These are phyloP conservation scores for Gnathonemus echidnorhynchus DNA, from an alignment of 2,113 vertebrate species.

Conservation along the genomic window DNA sequence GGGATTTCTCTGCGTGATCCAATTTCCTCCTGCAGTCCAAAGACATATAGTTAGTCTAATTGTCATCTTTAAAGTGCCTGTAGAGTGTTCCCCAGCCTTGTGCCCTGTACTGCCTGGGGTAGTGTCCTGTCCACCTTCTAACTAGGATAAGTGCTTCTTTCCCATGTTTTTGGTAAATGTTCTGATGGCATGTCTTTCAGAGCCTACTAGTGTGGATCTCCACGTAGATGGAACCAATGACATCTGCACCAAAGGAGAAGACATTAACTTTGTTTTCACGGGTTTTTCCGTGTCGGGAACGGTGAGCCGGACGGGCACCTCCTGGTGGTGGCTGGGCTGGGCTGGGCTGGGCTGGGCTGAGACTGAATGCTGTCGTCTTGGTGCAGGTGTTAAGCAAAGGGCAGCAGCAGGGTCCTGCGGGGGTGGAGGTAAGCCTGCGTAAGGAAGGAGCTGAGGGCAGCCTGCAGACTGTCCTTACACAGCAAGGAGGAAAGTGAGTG, in stretches of 20 bases:
- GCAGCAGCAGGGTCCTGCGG: conserved; percentile 78
- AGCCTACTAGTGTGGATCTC: conserved; percentile 86
- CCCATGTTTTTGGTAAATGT: background rate
- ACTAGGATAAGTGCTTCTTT: background rate
- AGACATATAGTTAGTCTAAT: background rate
- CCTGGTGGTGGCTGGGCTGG: background rate
- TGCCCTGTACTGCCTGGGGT: background rate
- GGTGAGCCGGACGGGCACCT: conserved; percentile 51
- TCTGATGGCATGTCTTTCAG: conserved; percentile 48
- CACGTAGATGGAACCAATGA: conserved; percentile 89
- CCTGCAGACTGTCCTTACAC: conserved; percentile 75
- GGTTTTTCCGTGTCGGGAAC: conserved; percentile 89
- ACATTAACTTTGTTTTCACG: conserved; percentile 95
- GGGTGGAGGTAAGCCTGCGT: conserved; percentile 77
- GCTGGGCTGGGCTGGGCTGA: background rate
- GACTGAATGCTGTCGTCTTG: background rate
- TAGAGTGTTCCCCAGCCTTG: background rate
- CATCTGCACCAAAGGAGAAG: conserved; percentile 92
- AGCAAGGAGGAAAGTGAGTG: conserved; percentile 86
- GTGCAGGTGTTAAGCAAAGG: conserved; percentile 87
- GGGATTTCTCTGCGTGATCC: background rate
- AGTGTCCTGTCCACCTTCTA: background rate
- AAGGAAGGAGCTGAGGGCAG: conserved; percentile 64
- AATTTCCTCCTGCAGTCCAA: background rate
- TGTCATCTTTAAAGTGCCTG: background rate